These are phyloP conservation scores for Anguilla obscura DNA, from an alignment of 2,797 vertebrate species.

Conservation along the genomic window DNA sequence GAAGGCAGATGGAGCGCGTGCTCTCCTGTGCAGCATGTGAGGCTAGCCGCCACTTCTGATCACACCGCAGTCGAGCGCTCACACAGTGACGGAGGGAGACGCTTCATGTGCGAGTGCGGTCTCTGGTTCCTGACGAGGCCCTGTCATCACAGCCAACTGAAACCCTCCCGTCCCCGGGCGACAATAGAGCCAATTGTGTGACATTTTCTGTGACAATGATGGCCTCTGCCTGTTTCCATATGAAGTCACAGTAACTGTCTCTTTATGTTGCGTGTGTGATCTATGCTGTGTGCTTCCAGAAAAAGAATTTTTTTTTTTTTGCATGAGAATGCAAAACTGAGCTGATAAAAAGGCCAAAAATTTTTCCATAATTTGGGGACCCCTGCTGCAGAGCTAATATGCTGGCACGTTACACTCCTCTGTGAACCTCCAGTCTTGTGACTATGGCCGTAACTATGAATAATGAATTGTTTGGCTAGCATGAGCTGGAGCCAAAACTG, in stretches of 20 bases:
- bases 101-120: background rate
- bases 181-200: background rate
- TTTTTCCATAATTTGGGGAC: background rate
- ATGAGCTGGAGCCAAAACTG: conserved; percentile 5
- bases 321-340: background rate
- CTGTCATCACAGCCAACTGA: background rate
- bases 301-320: background rate
- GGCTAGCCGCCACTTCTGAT: background rate
- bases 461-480: background rate
- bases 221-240: background rate
- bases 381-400: background rate
- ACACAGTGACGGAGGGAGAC: background rate
- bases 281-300: background rate
- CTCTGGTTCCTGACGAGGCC: background rate
- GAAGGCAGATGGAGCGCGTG: background rate
- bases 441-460: background rate
- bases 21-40: background rate
- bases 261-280: background rate
- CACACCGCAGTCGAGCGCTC: background rate
- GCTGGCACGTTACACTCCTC: background rate
- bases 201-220: background rate
- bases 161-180: background rate
- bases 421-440: conserved; percentile 2
- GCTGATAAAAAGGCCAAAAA: background rate
- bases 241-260: background rate